Percentiles rank a stretch among this genome's conserved stretches.
Conservation (phyloP, 2,888 invertebrate species). For the Drosophila mercatorum region DNA sequence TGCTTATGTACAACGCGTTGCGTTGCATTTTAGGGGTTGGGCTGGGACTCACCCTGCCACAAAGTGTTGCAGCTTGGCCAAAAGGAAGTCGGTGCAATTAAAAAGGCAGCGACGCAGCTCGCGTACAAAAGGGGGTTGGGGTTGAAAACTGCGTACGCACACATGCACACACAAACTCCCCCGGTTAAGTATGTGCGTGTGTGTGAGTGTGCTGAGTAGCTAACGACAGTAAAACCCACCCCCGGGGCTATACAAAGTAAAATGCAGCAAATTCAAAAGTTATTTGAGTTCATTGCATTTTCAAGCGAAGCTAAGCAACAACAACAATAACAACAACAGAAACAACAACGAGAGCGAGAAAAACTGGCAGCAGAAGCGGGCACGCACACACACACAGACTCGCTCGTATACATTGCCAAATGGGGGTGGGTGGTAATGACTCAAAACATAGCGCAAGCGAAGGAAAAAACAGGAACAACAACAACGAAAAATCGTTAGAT, state of each 20-base stretch:
- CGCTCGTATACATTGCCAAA: conserved; percentile 22
- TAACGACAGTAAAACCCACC: conserved; percentile 71
- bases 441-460: conserved; percentile 72
- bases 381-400: conserved; percentile 19
- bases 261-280: conserved; percentile 82
- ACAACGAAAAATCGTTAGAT: conserved; percentile 61
- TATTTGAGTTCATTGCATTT: conserved; percentile 84
- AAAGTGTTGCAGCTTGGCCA: conserved; percentile 67
- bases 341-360: conserved; percentile 51
- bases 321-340: conserved; percentile 23
- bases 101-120: conserved; percentile 70
- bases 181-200: conserved; percentile 68
- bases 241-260: conserved; percentile 66
- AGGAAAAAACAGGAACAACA: conserved; percentile 47
- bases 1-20: conserved; percentile 26
- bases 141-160: conserved; percentile 70
- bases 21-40: conserved; percentile 35
- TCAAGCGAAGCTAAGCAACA: conserved; percentile 71
- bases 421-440: conserved; percentile 80
- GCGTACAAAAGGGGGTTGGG: conserved; percentile 59
- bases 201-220: conserved; percentile 65
- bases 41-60: conserved; percentile 44
- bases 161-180: conserved; percentile 50
- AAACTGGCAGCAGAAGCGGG: conserved; percentile 36
- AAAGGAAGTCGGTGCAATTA: conserved; percentile 78